Percentiles rank a stretch among this genome's conserved stretches.
phyloP scores from a whole-genome alignment of 2,888 invertebrate genomes.

The Hyles lineata region DNA sequence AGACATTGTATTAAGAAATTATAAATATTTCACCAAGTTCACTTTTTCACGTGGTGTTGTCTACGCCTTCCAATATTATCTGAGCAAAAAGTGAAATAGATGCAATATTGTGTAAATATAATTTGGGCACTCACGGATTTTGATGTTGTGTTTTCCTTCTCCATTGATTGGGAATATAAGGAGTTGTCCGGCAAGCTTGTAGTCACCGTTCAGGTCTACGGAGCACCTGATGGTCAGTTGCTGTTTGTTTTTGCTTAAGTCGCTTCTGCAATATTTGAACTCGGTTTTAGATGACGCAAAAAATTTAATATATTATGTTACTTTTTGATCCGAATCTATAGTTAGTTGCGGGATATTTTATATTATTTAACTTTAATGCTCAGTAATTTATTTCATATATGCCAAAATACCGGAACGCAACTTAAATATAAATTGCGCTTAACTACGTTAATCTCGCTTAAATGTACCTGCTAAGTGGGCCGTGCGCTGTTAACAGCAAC shows the following conservation, averaged over 20 bases:
- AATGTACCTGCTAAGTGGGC: too few species aligned
- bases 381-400: too few species aligned
- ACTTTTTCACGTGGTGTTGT: background rate
- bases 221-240: slow-evolving; percentile 58
- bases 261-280: slow-evolving; percentile 52
- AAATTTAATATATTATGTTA: too few species aligned
- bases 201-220: slow-evolving; percentile 63
- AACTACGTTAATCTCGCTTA: too few species aligned
- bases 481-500: too few species aligned
- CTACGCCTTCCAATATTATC: background rate
- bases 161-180: slow-evolving; percentile 68
- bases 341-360: too few species aligned
- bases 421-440: too few species aligned
- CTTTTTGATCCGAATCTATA: too few species aligned
- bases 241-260: slow-evolving; percentile 59
- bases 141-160: slow-evolving; percentile 67
- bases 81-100: background rate
- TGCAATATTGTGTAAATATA: background rate
- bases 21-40: too few species aligned
- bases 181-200: slow-evolving; percentile 65
- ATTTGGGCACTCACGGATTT: slow-evolving; percentile 63
- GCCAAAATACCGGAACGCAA: too few species aligned
- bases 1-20: too few species aligned
- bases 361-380: too few species aligned
- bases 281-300: background rate